phyloP scores from a whole-genome alignment of 2,797 vertebrate species.

The Arctocebus calabarensis region DNA sequence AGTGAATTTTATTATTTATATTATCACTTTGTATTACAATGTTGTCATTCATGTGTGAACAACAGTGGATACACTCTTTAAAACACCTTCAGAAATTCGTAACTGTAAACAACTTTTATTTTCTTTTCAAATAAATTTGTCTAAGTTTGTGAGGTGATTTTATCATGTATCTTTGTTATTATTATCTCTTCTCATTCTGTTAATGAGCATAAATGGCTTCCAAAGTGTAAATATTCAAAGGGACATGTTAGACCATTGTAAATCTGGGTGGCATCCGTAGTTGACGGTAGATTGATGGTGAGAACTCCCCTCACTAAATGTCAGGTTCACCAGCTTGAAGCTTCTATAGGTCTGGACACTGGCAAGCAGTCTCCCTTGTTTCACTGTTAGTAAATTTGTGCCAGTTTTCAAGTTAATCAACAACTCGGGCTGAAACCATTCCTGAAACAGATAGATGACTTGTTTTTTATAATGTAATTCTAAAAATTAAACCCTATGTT shows the following conservation, averaged over 20 bases:
- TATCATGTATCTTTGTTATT: not conserved
- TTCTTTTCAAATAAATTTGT: not conserved
- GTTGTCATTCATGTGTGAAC: not conserved
- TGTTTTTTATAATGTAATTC: not conserved
- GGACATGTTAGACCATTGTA: not conserved
- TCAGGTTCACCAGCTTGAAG: not conserved
- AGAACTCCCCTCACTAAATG: not conserved
- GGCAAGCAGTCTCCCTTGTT: not conserved
- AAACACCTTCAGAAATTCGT: not conserved
- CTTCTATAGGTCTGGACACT: not conserved
- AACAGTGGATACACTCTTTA: not conserved
- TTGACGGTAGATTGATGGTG: not conserved
- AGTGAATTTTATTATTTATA: not conserved
- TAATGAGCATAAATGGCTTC: not conserved
- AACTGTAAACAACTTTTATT: not conserved
- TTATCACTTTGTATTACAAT: not conserved
- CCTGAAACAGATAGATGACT: not conserved
- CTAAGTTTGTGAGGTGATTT: not conserved
- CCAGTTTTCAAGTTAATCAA: not conserved
- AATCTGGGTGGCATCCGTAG: not conserved
- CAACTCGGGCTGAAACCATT: not conserved
- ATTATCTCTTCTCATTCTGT: not conserved
- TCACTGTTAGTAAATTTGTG: not conserved
- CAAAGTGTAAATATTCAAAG: not conserved
- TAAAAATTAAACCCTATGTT: not conserved